These are phyloP conservation scores for Gymnogyps californianus DNA, from an alignment of 2,113 vertebrate genomes.

Conservation along the genomic window DNA sequence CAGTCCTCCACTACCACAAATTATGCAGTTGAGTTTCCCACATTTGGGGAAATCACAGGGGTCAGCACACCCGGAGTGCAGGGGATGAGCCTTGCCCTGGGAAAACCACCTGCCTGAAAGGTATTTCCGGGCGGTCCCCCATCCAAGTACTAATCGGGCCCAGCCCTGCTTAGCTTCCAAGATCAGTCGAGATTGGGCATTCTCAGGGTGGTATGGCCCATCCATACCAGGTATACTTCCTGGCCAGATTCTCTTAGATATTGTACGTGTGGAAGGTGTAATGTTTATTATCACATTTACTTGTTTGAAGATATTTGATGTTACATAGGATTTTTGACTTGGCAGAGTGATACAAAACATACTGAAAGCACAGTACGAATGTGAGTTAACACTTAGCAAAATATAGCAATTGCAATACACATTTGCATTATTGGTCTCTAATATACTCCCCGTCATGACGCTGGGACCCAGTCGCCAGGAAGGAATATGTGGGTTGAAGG, in stretches of 20 bases:
- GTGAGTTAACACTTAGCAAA: neutral
- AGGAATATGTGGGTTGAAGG: neutral
- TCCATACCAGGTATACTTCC: neutral
- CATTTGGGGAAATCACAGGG: too few relatives aligned
- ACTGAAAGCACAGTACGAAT: neutral
- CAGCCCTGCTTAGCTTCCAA: too few relatives aligned
- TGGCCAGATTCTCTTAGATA: neutral
- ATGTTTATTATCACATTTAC: neutral
- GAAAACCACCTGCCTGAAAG: too few relatives aligned
- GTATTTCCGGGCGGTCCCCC: too few relatives aligned
- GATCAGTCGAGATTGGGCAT: too few relatives aligned
- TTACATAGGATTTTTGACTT: neutral
- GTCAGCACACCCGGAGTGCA: too few relatives aligned
- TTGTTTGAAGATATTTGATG: neutral
- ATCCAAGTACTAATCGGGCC: too few relatives aligned
- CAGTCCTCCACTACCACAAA: too few relatives aligned
- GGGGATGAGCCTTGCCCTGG: too few relatives aligned
- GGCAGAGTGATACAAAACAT: neutral
- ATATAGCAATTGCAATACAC: neutral
- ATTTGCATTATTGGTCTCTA: neutral
- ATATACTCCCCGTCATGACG: accelerated
- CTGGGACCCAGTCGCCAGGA: neutral
- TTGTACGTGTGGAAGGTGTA: neutral
- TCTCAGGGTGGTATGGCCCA: too few relatives aligned
- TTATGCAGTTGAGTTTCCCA: too few relatives aligned